These are phyloP conservation scores for Stichodactyla helianthus DNA, from an alignment of 64 coral and sea anemone genomes.

Conservation along the genomic window DNA sequence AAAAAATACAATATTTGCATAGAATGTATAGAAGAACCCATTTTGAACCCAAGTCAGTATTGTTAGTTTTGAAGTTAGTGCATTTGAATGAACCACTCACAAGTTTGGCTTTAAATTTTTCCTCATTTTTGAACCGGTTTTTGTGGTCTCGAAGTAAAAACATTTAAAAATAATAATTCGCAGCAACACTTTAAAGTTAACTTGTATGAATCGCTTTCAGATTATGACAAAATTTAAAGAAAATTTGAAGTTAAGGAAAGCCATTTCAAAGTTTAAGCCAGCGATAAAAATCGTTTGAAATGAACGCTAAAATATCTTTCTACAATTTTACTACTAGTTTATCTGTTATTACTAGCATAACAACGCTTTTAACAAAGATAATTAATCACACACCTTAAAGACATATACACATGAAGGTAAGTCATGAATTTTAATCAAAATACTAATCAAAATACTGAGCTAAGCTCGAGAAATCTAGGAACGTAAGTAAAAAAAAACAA, in stretches of 20 bases:
- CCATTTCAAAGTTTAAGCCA: not conserved
- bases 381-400: not conserved
- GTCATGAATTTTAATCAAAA: not conserved
- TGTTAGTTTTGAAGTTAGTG: not conserved
- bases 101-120: not conserved
- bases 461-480: not conserved
- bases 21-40: not conserved
- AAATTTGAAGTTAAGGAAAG: not conserved
- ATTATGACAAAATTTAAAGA: not conserved
- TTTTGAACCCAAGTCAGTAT: not conserved
- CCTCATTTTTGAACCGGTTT: not conserved
- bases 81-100: not conserved
- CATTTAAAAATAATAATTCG: not conserved
- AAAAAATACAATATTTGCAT: constrained; percentile 4
- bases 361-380: not conserved
- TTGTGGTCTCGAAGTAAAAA: not conserved
- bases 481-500: too few species aligned
- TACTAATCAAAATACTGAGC: not conserved
- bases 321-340: not conserved
- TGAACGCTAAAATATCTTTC: not conserved
- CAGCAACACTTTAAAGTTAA: too few species aligned
- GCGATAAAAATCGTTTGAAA: not conserved
- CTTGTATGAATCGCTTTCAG: too few species aligned
- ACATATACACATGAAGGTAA: not conserved
- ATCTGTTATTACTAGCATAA: not conserved